Evolutionary conservation across 2,797 vertebrate genomes (phyloP), one percentile per base, ranked within the genome.

Genomic region (Aulostomus chinensis): DNA sequence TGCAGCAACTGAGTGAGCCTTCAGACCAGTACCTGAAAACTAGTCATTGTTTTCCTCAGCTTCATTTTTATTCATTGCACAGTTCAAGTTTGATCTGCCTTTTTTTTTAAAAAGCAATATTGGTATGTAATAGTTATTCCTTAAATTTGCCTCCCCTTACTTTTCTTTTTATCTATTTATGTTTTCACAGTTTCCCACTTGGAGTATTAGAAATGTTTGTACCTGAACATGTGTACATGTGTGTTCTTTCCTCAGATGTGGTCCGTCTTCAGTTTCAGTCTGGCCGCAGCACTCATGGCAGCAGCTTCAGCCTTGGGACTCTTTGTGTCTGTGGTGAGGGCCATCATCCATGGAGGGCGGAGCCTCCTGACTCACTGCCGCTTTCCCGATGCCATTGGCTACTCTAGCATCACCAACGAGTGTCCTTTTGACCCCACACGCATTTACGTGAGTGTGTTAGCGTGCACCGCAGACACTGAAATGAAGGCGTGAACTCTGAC

Each of bases 371-470:
- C 90, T 1, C 80, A 90, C 67, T 96, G 95, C 57, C 78, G 88
- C 35, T 69, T 83, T 28, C 57, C 83, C 0, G 58, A 88, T 0
- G 29, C 66, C 31, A 52, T 86, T 15, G 82, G 86, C 1, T 55
- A 90, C 77, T 84, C 87, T 65, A 90, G 86, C 0, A 30, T 91
- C 9, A 84, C 88, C 7, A 86, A 81, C 0, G 83, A 95, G 74
- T 97, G 95, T 49, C 94, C 95, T n/a, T 98, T 95, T 35, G 93
- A 96, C 68, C 94, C 94, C 34, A 95, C 94, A 0, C 90, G 92
- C 7, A 89, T 96, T 76, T 95, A 94, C 0, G 94, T 97, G 79
- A 95, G 95, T 94, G 25, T 15, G 14, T 47, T 1, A 4, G 25
- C 13, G 16, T 15, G 40, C 1, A 3, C 2, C 9, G 2, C 18